These are phyloP conservation scores for Taurulus bubalis DNA, from an alignment of 2,113 vertebrate genomes.

Conservation along the genomic window DNA sequence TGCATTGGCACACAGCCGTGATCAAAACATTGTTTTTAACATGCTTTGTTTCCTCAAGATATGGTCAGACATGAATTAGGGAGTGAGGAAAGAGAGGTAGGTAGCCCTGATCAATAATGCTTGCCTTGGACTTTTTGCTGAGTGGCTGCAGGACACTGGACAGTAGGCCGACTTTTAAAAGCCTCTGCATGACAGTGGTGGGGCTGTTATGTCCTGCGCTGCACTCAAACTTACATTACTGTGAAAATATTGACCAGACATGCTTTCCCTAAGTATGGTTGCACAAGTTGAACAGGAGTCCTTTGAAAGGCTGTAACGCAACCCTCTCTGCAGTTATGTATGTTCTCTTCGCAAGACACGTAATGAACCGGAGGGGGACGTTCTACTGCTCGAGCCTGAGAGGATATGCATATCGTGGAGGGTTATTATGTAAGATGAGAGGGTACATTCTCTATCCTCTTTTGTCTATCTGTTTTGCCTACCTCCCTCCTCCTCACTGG, in stretches of 20 bases:
- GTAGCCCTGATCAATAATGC: neutral
- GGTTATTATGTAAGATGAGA: conserved; percentile 66
- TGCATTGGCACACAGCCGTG: neutral
- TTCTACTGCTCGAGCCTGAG: conserved; percentile 11
- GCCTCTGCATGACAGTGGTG: neutral
- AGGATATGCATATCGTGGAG: conserved; percentile 37
- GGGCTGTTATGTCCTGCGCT: neutral
- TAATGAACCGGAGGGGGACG: neutral
- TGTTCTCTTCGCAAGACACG: conserved; percentile 2
- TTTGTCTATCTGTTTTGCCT: conserved; percentile 54
- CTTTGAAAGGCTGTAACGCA: conserved; percentile 30
- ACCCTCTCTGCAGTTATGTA: conserved; percentile 5
- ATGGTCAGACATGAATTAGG: neutral
- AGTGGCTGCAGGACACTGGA: neutral
- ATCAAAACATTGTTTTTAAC: neutral
- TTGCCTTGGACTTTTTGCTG: neutral
- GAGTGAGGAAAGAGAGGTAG: neutral
- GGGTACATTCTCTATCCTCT: conserved; percentile 53
- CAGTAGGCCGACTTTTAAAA: conserved; percentile 16
- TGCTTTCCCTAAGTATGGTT: neutral
- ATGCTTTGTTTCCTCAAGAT: conserved; percentile 4
- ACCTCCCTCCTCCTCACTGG: conserved; percentile 44
- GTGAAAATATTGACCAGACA: conserved; percentile 34
- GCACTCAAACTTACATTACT: conserved; percentile 33
- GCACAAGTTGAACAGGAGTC: neutral